Evolutionary conservation across 2,113 vertebrate species (phyloP).

Genomic region (Penelope pileata): DNA sequence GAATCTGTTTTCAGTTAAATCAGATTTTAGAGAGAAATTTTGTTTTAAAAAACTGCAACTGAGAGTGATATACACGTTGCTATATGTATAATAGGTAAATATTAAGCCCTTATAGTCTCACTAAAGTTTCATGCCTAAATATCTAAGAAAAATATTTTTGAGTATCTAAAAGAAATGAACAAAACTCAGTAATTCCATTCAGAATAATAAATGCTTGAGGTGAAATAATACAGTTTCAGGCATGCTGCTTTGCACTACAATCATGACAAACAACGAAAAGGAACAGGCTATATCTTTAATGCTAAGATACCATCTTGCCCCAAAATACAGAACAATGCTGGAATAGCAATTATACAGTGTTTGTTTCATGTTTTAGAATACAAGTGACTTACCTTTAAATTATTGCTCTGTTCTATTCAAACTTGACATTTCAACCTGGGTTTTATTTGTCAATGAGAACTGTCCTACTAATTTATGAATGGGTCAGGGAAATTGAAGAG

Average conservation of each 20-base stretch:
- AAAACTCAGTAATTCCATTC: not conserved
- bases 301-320: not conserved
- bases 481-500: not conserved
- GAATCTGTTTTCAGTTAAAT: not conserved
- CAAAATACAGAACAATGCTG: not conserved
- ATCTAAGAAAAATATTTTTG: not conserved
- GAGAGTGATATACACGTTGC: not conserved
- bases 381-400: not conserved
- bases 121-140: not conserved
- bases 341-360: not conserved
- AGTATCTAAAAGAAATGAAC: not conserved
- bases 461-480: not conserved
- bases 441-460: not conserved
- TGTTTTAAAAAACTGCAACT: not conserved
- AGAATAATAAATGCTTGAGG: not conserved
- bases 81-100: not conserved
- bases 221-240: not conserved
- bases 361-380: not conserved
- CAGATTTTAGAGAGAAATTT: not conserved
- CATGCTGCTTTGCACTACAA: not conserved
- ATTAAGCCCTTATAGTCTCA: not conserved
- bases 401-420: not conserved
- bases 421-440: not conserved
- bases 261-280: not conserved
- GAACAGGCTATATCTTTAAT: not conserved